Base-by-base conservation (phyloP, 2,797 vertebrate species). In the Uromys caudimaculatus region DNA sequence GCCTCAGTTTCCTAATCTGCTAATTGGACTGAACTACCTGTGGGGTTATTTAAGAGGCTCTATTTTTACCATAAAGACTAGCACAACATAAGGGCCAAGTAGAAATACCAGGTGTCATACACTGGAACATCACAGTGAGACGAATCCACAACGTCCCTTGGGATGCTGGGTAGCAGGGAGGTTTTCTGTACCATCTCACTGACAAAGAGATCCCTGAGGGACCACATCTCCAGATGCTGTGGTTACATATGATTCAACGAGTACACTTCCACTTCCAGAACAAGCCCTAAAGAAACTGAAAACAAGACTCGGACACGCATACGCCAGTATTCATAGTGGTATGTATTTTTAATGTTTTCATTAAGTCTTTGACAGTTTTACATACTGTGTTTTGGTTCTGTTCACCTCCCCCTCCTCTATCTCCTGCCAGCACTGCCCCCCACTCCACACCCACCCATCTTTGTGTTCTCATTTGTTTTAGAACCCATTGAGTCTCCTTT, bases 1-100 rank as follows among this genome's bases (percentile, higher is more conserved):
- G 7, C 47, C n/a, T 97, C 29, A 88, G 75, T 88, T 92, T 92
- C 35, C 78, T 90, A 77, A 85, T 62, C 16, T 67, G 8, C 56
- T 88, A 90, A 88, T 69, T 69, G 67, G 35, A 69, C 7, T 67
- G 32, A 6, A 17, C 27, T 90, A 87, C 54, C 78, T 47, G 38
- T 11, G 69, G 47, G 83, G 35, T 93, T 73, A 78, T 77, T 24
- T 71, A 89, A 91, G 87, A 88, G 19, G 82, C 16, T 73, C 24
- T 60, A 11, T n/a, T 35, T 9, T 58, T 64, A 79, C 62, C 32
- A 56, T 52, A 84, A 69, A 95, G 54, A 69, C 11, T 76, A 52
- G 10, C 38, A 78, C 75, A 54, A 89, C 77, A 75, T 64, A 92
- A 93, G 78, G 32, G 50, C 52, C 60, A 87, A 73, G 23, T 54